Base-by-base conservation (phyloP, 2,113 vertebrate genomes). In the Pachyramphus minor region DNA sequence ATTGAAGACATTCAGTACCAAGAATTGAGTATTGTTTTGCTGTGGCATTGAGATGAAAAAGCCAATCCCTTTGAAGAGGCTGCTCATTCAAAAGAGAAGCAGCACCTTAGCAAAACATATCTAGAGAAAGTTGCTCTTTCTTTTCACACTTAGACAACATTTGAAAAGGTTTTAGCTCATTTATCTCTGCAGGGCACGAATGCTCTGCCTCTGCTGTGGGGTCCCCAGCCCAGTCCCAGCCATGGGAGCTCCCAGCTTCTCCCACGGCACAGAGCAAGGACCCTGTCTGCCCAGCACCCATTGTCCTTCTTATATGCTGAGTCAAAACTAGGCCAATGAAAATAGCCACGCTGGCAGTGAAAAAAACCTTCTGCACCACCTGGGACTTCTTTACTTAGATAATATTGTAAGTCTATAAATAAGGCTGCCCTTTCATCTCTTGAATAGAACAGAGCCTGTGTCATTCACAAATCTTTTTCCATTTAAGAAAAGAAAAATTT, bases 41-140 rank as follows among this genome's bases (percentile, higher is more conserved):
- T 44, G 17, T 0, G 0, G 47, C 44, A 68, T 45, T 95, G 90
- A 97, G 87, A 92, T 91, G 95, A 97, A 97, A 97, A 96, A 97
- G 83, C 63, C 96, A 69, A 90, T 63, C 52, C 86, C 96, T 97
- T 95, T 95, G 87, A 91, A 91, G 93, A 94, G 95, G 76, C 55
- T 93, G 69, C 71, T 79, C 1, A 0, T 85, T 94, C 86, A 63
- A 79, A 80, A 91, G 74, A 69, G 64, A 49, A 87, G 67, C 25
- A 0, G 66, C 73, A 87, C 50, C 76, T 96, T 81, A 77, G 91
- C 77, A 94, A 96, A 92, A 95, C 58, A 64, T 17, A 31, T n/a
- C 75, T 90, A 84, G 64, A 91, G 79, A 89, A 94, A 94, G 56
- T 74, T 64, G 39, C 71, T 92, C 52, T 93, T 96, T 33, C 82